Evolutionary conservation across 2,888 invertebrate species (phyloP).

Genomic region (Lordiphosa fenestrarum): DNA sequence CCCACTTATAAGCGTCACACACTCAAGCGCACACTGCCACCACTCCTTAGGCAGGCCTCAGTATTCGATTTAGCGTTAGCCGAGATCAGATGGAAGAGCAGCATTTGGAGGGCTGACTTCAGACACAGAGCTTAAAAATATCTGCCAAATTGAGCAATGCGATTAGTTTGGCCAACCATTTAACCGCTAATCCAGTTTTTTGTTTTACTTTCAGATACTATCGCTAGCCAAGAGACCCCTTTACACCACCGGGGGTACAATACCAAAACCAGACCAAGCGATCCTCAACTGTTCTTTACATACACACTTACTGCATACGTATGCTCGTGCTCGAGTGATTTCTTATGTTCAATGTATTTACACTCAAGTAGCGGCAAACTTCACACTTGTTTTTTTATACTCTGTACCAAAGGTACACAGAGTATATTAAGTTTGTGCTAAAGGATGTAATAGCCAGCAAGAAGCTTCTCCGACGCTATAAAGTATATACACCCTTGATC

Average conservation of each 20-base stretch:
- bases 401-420: too few species aligned
- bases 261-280: conserved; percentile 5
- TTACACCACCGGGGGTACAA: not conserved
- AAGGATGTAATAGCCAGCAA: too few species aligned
- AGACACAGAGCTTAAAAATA: conserved; percentile 42
- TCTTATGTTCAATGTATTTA: conserved; percentile 3
- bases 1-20: too few species aligned
- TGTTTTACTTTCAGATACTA: conserved; percentile 55
- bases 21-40: conserved; percentile 19
- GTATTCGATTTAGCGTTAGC: too few species aligned
- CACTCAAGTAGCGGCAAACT: conserved; percentile 5
- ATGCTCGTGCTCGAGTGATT: conserved; percentile 1
- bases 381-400: not conserved
- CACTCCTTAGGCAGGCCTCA: conserved; percentile 21
- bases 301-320: not conserved
- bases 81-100: conserved; percentile 14
- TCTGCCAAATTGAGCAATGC: conserved; percentile 22
- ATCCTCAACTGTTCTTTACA: conserved; percentile 8
- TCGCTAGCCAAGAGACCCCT: conserved; percentile 36
- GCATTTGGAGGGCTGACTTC: conserved; percentile 29
- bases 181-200: conserved; percentile 36
- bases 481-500: too few species aligned
- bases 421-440: too few species aligned
- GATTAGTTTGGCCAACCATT: not conserved
- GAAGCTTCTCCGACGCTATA: too few species aligned